A percentile compares a stretch with the other conserved stretches of the same genome.
Conservation (phyloP, 2,888 invertebrate species). For the Thymelicus sylvestris region DNA sequence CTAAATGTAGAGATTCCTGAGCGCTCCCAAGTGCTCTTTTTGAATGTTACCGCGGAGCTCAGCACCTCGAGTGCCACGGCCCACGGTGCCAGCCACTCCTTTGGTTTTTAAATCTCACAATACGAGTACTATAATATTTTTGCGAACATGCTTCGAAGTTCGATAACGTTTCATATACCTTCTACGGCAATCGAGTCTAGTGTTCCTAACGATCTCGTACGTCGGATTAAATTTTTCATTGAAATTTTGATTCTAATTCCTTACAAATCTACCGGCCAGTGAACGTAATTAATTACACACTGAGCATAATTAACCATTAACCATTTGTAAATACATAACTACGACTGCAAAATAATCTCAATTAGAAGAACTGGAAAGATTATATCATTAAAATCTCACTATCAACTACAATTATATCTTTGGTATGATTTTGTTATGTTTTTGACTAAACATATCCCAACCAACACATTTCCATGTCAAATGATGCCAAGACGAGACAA, state of each 20-base stretch:
- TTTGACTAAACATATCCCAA: no score
- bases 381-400: no score
- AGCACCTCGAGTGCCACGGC: conserved; percentile 12
- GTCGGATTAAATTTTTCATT: neutral
- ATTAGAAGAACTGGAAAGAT: no score
- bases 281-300: neutral
- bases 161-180: conserved; percentile 27
- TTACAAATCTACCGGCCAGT: no score
- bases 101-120: conserved; percentile 35
- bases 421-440: no score
- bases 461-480: no score
- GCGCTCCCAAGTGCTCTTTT: conserved; percentile 40
- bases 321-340: no score
- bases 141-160: conserved; percentile 13
- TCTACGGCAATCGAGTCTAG: conserved; percentile 26
- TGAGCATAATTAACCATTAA: no score
- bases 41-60: conserved; percentile 34
- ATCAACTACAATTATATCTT: no score
- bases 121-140: conserved; percentile 25
- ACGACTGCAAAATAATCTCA: no score
- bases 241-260: neutral
- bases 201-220: conserved; percentile 14
- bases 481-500: no score
- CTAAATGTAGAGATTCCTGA: conserved; percentile 33
- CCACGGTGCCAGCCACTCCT: conserved; percentile 18